Conservation (phyloP, 2,113 vertebrate species). For the Carassius gibelio region DNA sequence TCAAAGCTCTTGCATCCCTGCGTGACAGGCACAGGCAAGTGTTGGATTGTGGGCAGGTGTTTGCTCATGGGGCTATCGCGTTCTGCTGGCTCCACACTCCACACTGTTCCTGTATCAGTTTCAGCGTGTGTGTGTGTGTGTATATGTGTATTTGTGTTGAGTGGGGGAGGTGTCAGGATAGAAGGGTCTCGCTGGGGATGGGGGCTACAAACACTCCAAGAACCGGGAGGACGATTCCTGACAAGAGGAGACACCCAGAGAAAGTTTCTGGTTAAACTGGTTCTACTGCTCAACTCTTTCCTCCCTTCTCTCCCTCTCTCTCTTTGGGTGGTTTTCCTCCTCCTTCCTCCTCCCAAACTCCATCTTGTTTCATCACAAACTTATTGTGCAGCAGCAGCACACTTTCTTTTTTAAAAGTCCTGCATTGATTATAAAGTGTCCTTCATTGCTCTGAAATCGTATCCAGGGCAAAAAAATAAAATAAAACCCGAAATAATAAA, state of each 20-base stretch:
- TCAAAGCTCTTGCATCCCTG: constrained; percentile 41
- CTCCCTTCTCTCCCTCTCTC: constrained; percentile 8
- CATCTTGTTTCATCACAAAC: not conserved
- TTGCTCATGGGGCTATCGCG: constrained; percentile 49
- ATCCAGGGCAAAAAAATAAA: not conserved
- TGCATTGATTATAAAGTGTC: constrained; percentile 4
- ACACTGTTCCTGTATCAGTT: constrained; percentile 53
- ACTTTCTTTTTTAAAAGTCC: not conserved
- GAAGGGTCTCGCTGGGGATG: constrained; percentile 22
- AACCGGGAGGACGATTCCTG: constrained; percentile 34
- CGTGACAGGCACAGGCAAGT: constrained; percentile 61
- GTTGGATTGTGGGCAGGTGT: constrained; percentile 46
- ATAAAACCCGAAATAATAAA: not conserved
- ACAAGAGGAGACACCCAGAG: constrained; percentile 37
- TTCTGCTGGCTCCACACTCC: constrained; percentile 55
- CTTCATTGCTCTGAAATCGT: not conserved
- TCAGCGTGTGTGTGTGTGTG: constrained; percentile 36
- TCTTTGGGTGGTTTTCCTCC: not conserved
- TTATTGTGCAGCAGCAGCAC: not conserved
- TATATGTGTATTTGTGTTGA: constrained; percentile 37
- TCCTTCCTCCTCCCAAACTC: not conserved
- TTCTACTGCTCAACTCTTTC: constrained; percentile 31
- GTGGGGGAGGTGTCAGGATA: constrained; percentile 29
- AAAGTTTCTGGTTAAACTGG: constrained; percentile 50
- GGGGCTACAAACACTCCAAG: not conserved